phyloP scores from a whole-genome alignment of 37 sponge, comb jelly and placozoan genomes.

The Eunapius fragilis region DNA sequence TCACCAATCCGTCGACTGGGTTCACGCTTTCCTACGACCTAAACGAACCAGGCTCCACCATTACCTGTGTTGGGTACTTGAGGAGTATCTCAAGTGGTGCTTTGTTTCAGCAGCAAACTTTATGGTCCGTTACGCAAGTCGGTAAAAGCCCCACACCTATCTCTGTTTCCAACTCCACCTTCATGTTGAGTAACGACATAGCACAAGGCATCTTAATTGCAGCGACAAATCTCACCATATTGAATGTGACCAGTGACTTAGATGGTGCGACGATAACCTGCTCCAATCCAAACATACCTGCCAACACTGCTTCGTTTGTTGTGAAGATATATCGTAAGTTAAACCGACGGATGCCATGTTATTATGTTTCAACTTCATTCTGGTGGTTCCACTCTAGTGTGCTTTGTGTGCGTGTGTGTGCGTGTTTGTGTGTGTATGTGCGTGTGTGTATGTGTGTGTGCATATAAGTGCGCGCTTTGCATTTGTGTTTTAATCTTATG shows the following conservation, averaged over 20 bases:
- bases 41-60: neutral
- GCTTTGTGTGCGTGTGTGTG: neutral
- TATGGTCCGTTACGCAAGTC: neutral
- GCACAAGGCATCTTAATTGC: too few species aligned
- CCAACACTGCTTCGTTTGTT: neutral
- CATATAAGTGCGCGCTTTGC: too few species aligned
- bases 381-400: neutral
- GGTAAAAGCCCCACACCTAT: neutral
- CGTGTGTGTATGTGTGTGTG: too few species aligned
- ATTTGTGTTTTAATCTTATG: too few species aligned
- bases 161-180: neutral
- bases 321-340: slow-evolving; percentile 11
- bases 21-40: neutral
- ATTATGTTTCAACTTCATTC: neutral
- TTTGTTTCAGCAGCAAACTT: neutral
- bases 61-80: neutral
- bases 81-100: too few species aligned
- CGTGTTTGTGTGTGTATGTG: too few species aligned
- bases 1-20: neutral
- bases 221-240: neutral
- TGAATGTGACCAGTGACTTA: neutral
- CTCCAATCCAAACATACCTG: neutral
- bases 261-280: neutral
- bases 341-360: neutral
- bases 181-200: neutral